Conservation (phyloP, 2,113 vertebrate species). For the Austrofundulus limnaeus region DNA sequence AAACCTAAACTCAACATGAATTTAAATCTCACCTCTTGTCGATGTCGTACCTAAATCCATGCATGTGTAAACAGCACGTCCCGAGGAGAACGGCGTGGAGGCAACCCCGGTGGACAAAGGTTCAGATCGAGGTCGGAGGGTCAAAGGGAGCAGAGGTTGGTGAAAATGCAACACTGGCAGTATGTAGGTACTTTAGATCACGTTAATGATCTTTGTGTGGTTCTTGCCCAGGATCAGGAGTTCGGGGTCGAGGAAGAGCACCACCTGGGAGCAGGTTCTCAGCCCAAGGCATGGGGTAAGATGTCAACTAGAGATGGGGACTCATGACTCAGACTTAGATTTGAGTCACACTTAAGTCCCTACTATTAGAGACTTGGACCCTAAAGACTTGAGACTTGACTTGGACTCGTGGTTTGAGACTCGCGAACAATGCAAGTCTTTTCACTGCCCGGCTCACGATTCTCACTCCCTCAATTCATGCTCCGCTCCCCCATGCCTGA, state of each 20-base stretch:
- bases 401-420: too few species aligned
- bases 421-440: too few species aligned
- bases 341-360: too few species aligned
- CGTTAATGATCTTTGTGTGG: constrained; percentile 21
- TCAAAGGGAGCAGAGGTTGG: constrained; percentile 87
- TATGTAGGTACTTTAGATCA: not conserved
- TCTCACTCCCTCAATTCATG: too few species aligned
- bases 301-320: too few species aligned
- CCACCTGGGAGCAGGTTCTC: constrained; percentile 89
- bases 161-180: not conserved
- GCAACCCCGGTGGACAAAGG: constrained; percentile 83
- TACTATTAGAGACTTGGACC: too few species aligned
- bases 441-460: too few species aligned
- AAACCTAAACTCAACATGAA: not conserved
- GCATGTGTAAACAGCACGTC: constrained; percentile 73
- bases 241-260: constrained; percentile 89
- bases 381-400: too few species aligned
- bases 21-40: not conserved
- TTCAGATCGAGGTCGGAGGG: constrained; percentile 86
- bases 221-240: constrained; percentile 81
- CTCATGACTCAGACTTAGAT: too few species aligned
- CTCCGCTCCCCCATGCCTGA: too few species aligned
- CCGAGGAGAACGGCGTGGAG: constrained; percentile 95
- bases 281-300: constrained; percentile 96
- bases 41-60: not conserved